A percentile compares a stretch with the other conserved stretches of the same genome.
phyloP scores from a whole-genome alignment of 1,140 invertebrate genomes.

The Penaeus chinensis region DNA sequence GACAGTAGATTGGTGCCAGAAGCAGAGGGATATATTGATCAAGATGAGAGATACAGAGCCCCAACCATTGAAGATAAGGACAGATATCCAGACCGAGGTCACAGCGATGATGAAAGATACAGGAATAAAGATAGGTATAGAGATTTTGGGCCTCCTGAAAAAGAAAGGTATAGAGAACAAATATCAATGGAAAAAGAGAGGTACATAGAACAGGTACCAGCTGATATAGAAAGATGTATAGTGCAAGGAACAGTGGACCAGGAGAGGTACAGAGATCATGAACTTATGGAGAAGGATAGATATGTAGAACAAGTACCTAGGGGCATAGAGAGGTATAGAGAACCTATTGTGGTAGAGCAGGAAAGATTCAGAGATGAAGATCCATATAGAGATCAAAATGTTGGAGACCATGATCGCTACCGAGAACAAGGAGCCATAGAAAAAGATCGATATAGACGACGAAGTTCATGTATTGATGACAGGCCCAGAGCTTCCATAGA shows the following conservation, averaged over 20 bases:
- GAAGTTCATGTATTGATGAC: background rate
- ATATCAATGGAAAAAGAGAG: background rate
- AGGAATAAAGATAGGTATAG: constrained; percentile 22
- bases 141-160: background rate
- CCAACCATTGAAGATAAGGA: background rate
- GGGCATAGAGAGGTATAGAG: background rate
- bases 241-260: constrained; percentile 15
- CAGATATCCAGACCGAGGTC: background rate
- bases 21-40: background rate
- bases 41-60: constrained; percentile 6
- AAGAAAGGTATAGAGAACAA: constrained; percentile 27
- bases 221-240: background rate
- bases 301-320: background rate
- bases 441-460: constrained; percentile 1
- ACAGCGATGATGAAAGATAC: constrained; percentile 15
- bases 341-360: background rate
- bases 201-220: background rate
- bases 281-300: constrained; percentile 5
- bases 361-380: background rate
- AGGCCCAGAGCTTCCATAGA: background rate
- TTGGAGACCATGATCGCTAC: constrained; percentile 19
- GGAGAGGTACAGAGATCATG: constrained; percentile 22
- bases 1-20: constrained; percentile 1
- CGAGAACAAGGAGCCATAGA: background rate
- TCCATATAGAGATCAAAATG: constrained; percentile 8